Conservation (phyloP, 2,888 invertebrate genomes). For the Anoplius nigerrimus region DNA sequence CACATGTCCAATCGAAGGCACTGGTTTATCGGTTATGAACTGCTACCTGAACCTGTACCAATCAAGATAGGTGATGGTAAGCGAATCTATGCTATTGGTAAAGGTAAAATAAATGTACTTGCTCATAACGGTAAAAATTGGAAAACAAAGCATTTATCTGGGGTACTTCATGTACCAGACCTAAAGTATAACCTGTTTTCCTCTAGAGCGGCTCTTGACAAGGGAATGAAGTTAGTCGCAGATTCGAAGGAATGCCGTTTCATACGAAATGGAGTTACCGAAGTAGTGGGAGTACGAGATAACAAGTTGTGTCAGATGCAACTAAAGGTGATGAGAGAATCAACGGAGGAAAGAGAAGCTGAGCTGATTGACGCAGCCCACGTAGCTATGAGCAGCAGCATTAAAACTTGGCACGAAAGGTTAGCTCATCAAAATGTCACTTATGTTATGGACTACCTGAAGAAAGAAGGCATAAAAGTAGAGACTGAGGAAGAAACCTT, state of each 20-base stretch:
- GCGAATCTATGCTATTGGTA: slow-evolving; percentile 26
- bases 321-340: slow-evolving; percentile 23
- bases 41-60: not conserved
- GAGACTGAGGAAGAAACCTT: too few species aligned
- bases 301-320: slow-evolving; percentile 35
- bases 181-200: slow-evolving; percentile 31
- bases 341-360: too few species aligned
- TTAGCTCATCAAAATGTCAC: slow-evolving; percentile 37
- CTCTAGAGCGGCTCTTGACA: slow-evolving; percentile 25
- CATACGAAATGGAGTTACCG: slow-evolving; percentile 14
- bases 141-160: slow-evolving; percentile 32
- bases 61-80: slow-evolving; percentile 40
- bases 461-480: not conserved
- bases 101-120: slow-evolving; percentile 37
- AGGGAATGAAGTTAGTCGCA: slow-evolving; percentile 31
- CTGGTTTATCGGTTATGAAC: slow-evolving; percentile 34
- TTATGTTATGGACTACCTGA: slow-evolving; percentile 27
- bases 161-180: slow-evolving; percentile 31
- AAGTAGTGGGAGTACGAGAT: slow-evolving; percentile 29
- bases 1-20: slow-evolving; percentile 39
- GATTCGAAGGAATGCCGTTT: slow-evolving; percentile 28
- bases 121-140: slow-evolving; percentile 40
- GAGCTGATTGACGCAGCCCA: too few species aligned
- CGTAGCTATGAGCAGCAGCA: too few species aligned
- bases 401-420: slow-evolving; percentile 34